Percentiles rank a stretch among this genome's conserved stretches.
These are phyloP conservation scores for Pempheris klunzingeri DNA, from an alignment of 2,797 vertebrate species.

Conservation along the genomic window DNA sequence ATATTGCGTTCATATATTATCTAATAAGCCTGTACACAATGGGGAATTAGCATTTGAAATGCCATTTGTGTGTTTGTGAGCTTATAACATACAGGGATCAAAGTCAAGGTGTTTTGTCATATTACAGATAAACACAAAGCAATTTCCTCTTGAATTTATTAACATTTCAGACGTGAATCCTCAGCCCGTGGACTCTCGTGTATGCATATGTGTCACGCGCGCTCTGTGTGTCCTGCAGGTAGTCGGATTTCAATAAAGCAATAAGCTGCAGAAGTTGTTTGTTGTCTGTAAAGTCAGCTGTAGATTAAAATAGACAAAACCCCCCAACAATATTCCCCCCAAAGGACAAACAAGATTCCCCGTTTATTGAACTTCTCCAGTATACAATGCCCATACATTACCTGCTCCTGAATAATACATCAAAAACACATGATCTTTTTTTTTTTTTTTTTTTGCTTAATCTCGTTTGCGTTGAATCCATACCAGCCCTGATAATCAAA, in stretches of 20 bases:
- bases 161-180: slow-evolving; percentile 71
- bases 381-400: slow-evolving; percentile 55
- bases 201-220: background rate
- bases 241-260: slow-evolving; percentile 67
- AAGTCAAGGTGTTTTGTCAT: slow-evolving; percentile 75
- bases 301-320: slow-evolving; percentile 53
- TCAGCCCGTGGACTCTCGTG: slow-evolving; percentile 26
- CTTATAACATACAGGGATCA: slow-evolving; percentile 70
- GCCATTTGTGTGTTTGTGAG: slow-evolving; percentile 71
- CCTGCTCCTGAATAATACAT: slow-evolving; percentile 72
- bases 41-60: slow-evolving; percentile 80
- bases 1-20: slow-evolving; percentile 66
- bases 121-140: slow-evolving; percentile 79
- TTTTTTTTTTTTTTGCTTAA: slow-evolving; percentile 45
- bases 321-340: slow-evolving; percentile 23
- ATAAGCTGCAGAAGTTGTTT: slow-evolving; percentile 63
- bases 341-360: slow-evolving; percentile 63
- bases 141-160: slow-evolving; percentile 80
- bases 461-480: slow-evolving; percentile 63
- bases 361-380: slow-evolving; percentile 63
- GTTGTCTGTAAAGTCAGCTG: slow-evolving; percentile 64
- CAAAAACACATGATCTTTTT: slow-evolving; percentile 21
- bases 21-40: slow-evolving; percentile 72
- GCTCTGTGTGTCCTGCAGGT: slow-evolving; percentile 48
- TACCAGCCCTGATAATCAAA: slow-evolving; percentile 68